These are phyloP conservation scores for Nestor notabilis DNA, from an alignment of 2,113 vertebrate genomes.

Conservation along the genomic window DNA sequence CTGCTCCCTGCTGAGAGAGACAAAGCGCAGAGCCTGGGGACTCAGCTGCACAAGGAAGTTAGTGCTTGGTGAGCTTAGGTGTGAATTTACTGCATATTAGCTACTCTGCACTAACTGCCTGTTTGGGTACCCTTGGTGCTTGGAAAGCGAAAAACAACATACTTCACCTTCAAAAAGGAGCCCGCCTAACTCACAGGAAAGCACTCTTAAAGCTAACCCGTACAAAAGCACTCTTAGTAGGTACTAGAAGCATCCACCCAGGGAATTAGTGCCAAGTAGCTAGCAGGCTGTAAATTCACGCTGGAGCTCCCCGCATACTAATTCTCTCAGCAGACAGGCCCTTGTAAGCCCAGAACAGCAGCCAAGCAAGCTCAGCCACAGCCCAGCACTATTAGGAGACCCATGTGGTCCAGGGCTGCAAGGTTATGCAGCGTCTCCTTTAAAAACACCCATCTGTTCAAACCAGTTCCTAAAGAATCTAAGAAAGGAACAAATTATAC, in stretches of 20 bases:
- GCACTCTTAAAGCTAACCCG: neutral
- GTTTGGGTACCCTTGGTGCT: neutral
- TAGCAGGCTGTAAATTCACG: neutral
- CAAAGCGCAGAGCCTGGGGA: slow-evolving; percentile 10
- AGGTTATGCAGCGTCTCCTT: neutral
- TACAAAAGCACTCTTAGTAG: neutral
- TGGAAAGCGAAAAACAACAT: neutral
- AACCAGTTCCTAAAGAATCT: neutral
- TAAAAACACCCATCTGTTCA: neutral
- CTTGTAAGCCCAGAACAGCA: neutral
- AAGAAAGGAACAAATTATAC: neutral
- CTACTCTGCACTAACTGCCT: neutral
- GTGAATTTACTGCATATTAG: slow-evolving; percentile 23
- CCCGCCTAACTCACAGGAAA: neutral
- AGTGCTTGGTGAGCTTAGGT: neutral
- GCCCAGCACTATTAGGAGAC: neutral
- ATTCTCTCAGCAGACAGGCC: neutral
- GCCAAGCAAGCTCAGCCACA: neutral
- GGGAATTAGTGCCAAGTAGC: neutral
- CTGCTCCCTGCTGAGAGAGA: slow-evolving; percentile 29
- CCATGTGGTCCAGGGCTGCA: neutral
- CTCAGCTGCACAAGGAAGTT: neutral
- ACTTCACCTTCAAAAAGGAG: neutral
- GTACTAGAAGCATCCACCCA: neutral
- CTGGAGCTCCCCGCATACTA: neutral